phyloP scores from a whole-genome alignment of 2,888 invertebrate genomes.

The Heliconius aoede region DNA sequence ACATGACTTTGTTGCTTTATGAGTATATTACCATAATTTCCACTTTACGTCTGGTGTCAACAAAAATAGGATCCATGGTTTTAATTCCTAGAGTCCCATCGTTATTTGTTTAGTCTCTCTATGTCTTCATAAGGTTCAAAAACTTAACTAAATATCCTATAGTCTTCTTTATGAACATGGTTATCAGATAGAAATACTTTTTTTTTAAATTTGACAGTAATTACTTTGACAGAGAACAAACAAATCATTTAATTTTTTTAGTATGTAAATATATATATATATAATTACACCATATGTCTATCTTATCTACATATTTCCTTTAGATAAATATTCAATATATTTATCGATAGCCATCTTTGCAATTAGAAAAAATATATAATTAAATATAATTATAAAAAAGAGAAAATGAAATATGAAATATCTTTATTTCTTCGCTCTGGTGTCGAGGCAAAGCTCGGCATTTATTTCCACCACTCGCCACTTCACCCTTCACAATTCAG shows the following conservation, averaged over 20 bases:
- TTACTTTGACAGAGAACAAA: background rate
- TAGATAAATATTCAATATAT: background rate
- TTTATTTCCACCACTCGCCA: no score
- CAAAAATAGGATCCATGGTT: background rate
- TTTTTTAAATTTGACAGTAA: no score
- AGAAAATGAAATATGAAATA: no score
- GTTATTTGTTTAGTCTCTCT: background rate
- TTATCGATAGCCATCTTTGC: background rate
- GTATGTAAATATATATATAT: background rate
- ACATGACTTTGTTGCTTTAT: background rate
- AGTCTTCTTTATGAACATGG: no score
- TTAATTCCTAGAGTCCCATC: background rate
- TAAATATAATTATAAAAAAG: no score
- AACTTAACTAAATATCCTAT: no score
- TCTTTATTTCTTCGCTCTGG: no score
- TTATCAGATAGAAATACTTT: no score
- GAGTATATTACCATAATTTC: background rate
- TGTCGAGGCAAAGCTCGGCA: no score
- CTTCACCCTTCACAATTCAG: no score
- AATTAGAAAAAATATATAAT: background rate
- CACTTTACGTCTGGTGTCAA: background rate
- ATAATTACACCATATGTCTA: constrained; percentile 1
- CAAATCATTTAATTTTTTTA: background rate
- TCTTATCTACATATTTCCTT: constrained; percentile 1
- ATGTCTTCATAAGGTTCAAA: no score